These are phyloP conservation scores for Premnoplex brunnescens DNA, from an alignment of 2,797 vertebrate genomes.

Conservation along the genomic window DNA sequence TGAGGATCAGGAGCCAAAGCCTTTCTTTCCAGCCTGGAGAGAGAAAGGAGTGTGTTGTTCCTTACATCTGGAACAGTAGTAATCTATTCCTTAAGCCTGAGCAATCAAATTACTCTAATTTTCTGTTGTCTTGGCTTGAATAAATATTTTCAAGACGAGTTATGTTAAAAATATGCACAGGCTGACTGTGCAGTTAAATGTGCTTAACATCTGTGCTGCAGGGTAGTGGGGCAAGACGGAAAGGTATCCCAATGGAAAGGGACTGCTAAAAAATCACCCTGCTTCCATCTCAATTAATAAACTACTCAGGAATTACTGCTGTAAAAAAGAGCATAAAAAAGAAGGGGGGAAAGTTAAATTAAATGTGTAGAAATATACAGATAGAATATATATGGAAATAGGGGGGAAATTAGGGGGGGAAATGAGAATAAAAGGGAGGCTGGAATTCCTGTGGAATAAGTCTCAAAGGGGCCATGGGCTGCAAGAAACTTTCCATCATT, in stretches of 20 bases:
- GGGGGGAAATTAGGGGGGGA: not conserved
- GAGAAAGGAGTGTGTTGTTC: constrained; percentile 35
- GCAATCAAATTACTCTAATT: constrained; percentile 60
- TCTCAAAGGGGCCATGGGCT: not conserved
- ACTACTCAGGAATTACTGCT: not conserved
- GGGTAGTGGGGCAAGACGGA: not conserved
- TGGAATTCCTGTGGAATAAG: not conserved
- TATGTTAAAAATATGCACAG: constrained; percentile 61
- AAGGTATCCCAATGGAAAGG: constrained; percentile 38
- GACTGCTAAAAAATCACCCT: not conserved
- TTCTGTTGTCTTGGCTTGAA: constrained; percentile 55
- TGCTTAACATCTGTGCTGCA: constrained; percentile 62
- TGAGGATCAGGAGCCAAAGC: constrained; percentile 30
- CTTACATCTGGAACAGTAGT: constrained; percentile 50
- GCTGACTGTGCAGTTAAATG: constrained; percentile 27
- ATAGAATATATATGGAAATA: not conserved
- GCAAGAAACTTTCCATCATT: not conserved
- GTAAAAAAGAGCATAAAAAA: not conserved
- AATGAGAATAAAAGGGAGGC: not conserved
- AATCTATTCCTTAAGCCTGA: constrained; percentile 38
- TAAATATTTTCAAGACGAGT: constrained; percentile 68
- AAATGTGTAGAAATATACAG: not conserved
- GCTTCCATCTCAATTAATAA: constrained; percentile 9
- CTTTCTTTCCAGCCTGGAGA: not conserved
- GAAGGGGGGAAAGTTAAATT: not conserved